Evolutionary conservation across 2,113 vertebrate genomes (phyloP).

Genomic region (Anhinga rufa): DNA sequence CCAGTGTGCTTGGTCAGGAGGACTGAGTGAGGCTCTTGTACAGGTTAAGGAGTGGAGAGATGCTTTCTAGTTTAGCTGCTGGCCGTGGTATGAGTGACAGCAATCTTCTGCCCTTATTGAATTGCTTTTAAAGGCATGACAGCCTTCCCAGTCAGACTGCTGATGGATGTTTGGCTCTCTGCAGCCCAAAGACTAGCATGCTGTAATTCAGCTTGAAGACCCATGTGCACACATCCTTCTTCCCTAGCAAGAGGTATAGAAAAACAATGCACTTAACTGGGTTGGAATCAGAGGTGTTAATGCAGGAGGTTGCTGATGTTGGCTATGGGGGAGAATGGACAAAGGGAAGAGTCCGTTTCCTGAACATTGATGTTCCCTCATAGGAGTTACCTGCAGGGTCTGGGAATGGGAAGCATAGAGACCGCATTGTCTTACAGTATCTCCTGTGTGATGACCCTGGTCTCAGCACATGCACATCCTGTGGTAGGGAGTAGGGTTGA

Average conservation of each 20-base stretch:
- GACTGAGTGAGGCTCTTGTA: background rate
- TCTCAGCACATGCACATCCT: background rate
- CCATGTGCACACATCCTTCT: background rate
- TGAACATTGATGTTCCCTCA: background rate
- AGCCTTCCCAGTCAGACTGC: background rate
- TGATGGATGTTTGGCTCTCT: background rate
- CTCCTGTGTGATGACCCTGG: background rate
- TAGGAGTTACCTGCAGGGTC: background rate
- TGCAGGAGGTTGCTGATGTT: background rate
- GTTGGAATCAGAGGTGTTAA: background rate
- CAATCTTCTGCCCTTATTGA: background rate
- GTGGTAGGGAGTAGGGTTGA: background rate
- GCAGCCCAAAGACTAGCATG: background rate
- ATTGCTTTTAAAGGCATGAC: background rate
- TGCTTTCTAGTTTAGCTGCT: background rate
- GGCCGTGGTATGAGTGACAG: background rate
- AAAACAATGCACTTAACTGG: background rate
- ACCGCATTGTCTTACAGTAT: background rate
- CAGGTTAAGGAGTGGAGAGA: background rate
- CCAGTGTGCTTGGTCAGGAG: background rate
- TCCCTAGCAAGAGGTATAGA: background rate
- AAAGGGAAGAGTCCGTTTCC: background rate
- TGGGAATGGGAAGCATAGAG: background rate
- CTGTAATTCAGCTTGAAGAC: background rate
- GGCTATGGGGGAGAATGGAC: background rate